A percentile compares a stretch with the other conserved stretches of the same genome.
Evolutionary conservation across 2,113 vertebrate species (phyloP).

Genomic region (Anguilla rostrata): DNA sequence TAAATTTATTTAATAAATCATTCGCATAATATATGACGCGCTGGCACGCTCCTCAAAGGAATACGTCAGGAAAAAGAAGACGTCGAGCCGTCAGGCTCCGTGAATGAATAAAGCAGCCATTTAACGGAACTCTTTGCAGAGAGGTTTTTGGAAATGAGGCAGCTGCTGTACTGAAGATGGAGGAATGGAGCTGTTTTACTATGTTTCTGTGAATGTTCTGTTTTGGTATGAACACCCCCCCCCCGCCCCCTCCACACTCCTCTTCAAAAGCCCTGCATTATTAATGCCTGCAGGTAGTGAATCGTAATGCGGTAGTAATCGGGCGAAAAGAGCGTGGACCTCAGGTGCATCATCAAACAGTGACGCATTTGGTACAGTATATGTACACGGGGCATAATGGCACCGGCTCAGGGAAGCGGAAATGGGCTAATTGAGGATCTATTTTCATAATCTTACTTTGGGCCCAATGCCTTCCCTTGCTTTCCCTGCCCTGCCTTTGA

Average conservation of each 20-base stretch:
- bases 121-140: background rate
- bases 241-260: background rate
- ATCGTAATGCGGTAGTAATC: background rate
- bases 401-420: background rate
- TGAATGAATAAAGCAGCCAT: background rate
- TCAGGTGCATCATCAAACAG: background rate
- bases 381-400: background rate
- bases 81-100: background rate
- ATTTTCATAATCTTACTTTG: background rate
- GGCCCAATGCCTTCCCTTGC: background rate
- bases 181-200: background rate
- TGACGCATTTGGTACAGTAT: background rate
- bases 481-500: background rate
- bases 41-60: background rate
- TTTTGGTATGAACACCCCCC: background rate
- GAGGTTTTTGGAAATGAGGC: background rate
- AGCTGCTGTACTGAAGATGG: background rate
- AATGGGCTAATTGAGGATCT: background rate
- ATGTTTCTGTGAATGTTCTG: background rate
- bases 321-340: background rate
- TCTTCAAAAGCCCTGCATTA: background rate
- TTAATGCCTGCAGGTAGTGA: background rate
- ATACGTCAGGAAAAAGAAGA: background rate
- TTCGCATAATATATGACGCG: background rate
- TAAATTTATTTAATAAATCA: slow-evolving; percentile 8